Evolutionary conservation across 2,888 invertebrate species (phyloP).

Genomic region (Gryllus longicercus): DNA sequence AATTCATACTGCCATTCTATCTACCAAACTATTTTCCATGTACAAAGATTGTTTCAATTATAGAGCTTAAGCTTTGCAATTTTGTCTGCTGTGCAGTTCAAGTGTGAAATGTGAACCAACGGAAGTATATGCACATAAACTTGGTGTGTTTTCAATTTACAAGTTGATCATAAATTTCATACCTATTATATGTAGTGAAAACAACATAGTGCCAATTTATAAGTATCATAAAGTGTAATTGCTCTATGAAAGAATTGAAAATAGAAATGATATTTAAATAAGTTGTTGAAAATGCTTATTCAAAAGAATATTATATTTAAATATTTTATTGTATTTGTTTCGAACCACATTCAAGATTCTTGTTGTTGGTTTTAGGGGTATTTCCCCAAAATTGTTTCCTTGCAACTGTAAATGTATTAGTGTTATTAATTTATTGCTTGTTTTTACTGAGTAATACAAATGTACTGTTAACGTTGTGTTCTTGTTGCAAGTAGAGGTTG

Average conservation of each 20-base stretch:
- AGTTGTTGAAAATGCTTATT: not conserved
- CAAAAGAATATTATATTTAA: not conserved
- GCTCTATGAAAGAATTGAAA: not conserved
- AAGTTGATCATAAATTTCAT: not conserved
- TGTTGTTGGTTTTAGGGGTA: not conserved
- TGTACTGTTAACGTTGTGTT: not conserved
- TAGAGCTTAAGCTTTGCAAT: not conserved
- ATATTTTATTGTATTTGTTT: conserved; percentile 3
- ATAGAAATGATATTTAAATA: conserved; percentile 9
- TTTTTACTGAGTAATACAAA: conserved; percentile 1
- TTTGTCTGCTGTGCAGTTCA: not conserved
- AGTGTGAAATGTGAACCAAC: not conserved
- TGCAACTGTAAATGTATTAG: not conserved
- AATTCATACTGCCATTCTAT: too few species aligned
- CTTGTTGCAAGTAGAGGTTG: not conserved
- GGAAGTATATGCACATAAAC: not conserved
- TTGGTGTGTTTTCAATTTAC: not conserved
- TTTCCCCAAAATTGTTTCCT: not conserved
- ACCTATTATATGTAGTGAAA: not conserved
- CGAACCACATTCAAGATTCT: not conserved
- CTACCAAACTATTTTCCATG: not conserved
- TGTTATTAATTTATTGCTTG: conserved; percentile 2
- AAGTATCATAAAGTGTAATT: not conserved
- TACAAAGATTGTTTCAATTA: not conserved
- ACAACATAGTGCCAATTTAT: not conserved